These are phyloP conservation scores for Microchirus variegatus DNA, from an alignment of 2,797 vertebrate species.

Conservation along the genomic window DNA sequence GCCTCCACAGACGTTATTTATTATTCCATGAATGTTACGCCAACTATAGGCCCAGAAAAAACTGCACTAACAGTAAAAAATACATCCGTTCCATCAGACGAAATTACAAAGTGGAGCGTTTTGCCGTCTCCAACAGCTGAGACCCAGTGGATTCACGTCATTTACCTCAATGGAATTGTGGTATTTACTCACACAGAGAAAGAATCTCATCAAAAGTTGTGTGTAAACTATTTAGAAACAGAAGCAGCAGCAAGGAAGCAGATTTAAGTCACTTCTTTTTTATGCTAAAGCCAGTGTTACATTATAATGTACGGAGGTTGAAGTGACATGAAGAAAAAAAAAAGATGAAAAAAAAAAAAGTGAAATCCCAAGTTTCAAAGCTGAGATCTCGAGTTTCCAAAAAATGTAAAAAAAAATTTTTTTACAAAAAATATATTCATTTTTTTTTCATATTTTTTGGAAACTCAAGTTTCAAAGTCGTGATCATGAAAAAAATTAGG, in stretches of 20 bases:
- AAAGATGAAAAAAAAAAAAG: too few species aligned
- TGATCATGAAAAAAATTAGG: too few species aligned
- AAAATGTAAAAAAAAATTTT: too few species aligned
- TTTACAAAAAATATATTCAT: too few species aligned
- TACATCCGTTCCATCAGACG: conserved; percentile 52
- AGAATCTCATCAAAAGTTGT: conserved; percentile 1
- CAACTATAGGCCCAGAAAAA: conserved; percentile 44
- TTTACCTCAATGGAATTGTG: conserved; percentile 2
- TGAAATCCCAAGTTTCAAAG: too few species aligned
- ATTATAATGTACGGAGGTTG: conserved; percentile 16
- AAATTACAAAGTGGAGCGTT: conserved; percentile 38
- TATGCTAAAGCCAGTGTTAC: conserved; percentile 21
- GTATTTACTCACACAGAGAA: conserved; percentile 8
- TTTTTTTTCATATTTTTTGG: too few species aligned
- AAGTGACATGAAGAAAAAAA: too few species aligned
- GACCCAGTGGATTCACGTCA: background rate
- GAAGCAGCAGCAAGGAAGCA: conserved; percentile 1
- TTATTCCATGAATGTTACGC: conserved; percentile 27
- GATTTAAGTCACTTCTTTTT: conserved; percentile 29
- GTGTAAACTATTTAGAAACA: conserved; percentile 10
- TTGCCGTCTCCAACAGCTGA: conserved; percentile 17
- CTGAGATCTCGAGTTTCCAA: too few species aligned
- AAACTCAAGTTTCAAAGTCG: too few species aligned
- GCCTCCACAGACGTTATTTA: conserved; percentile 20
- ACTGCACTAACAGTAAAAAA: conserved; percentile 49